Base-by-base conservation (phyloP, 2,888 invertebrate species). In the Phalera bucephala region DNA sequence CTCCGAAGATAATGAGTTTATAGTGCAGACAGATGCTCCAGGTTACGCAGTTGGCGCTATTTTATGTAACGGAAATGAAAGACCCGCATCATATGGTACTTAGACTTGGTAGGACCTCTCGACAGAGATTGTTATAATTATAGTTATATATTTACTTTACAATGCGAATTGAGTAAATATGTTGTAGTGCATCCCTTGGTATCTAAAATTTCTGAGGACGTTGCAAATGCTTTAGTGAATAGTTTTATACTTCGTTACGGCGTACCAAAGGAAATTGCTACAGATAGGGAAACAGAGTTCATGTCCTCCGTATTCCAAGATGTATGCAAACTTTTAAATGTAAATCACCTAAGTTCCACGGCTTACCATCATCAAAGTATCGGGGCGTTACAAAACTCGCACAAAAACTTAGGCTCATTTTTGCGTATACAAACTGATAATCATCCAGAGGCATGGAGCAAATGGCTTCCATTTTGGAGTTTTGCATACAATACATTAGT, bases 401-500 rank as follows among this genome's bases (percentile, higher is more conserved):
- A 45, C 8, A 49, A 45, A 37, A 4, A 11, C 11, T 10, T 52
- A 9, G 29, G 30, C 6, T 29, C 38, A 19, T 52, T 28, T 33
- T 26, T 52, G 8, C 19, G 49, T 10, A 46, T 49, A 0, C 36
- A 49, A 1, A 36, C 32, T 17, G 23, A 27, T 3, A 31, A 31
- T 3, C 2, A 35, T 20, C 26, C 33, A 12, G 26, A 40, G 0
- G 23, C 29, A 4, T 49, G 52, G 46, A 45, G 36, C 3, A 8
- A 30, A 7, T 49, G 50, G 47, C 5, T 50, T 31, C 45, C 40
- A 0, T 52, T 19, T 28, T 46, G 45, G 46, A 44, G 43, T 13
- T 47, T 42, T 8, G 15, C 32, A 14, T 45, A 11, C 2, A 35
- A 40, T 14, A 40, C 14, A 1, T 29, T 17, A 8, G 27, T 36